Conservation (phyloP, 2,113 vertebrate genomes). For the Mesoclemmys tuberculata region DNA sequence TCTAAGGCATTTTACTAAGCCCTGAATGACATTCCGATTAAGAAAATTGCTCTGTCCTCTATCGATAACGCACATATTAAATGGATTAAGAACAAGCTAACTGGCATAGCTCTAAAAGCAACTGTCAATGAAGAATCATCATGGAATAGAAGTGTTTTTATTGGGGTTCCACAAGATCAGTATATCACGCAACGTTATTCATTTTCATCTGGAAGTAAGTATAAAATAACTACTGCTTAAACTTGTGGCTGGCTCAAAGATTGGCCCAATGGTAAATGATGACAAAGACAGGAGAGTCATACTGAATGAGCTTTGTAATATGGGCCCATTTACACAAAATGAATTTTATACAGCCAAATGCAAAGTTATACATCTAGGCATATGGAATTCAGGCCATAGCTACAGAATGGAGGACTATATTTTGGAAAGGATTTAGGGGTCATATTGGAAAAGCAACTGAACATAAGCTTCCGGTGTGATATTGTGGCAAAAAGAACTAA, state of each 20-base stretch:
- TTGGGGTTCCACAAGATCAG: neutral
- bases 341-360: neutral
- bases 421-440: neutral
- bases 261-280: neutral
- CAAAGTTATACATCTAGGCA: neutral
- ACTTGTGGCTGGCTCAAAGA: neutral
- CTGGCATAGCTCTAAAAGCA: neutral
- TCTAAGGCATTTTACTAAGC: neutral
- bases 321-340: neutral
- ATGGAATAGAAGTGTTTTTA: neutral
- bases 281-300: neutral
- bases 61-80: rapidly evolving
- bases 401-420: too few species aligned
- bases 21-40: neutral
- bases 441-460: neutral
- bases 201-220: neutral
- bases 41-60: neutral
- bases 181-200: neutral
- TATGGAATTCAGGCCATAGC: neutral
- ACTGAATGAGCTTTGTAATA: neutral
- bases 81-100: neutral
- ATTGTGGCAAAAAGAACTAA: neutral
- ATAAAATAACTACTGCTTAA: neutral
- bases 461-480: neutral
- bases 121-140: constrained; percentile 8